Percentiles rank a stretch among this genome's conserved stretches.
These are phyloP conservation scores for Eurypyga helias DNA, from an alignment of 2,113 vertebrate genomes.

Conservation along the genomic window DNA sequence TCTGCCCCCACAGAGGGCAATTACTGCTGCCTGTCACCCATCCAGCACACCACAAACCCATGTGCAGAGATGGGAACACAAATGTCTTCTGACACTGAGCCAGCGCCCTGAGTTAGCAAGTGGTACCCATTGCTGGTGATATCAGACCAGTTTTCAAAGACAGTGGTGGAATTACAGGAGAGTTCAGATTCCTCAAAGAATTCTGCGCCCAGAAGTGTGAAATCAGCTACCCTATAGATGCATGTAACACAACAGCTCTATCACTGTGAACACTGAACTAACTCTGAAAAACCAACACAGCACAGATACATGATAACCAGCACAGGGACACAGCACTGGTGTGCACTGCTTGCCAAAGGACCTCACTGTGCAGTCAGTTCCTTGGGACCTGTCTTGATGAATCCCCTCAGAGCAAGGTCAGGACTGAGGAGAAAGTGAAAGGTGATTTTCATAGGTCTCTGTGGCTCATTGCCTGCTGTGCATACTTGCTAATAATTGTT, in stretches of 20 bases:
- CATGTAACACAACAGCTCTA: neutral
- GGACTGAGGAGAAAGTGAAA: neutral
- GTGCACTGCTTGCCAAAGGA: neutral
- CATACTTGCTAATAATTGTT: neutral
- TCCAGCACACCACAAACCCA: neutral
- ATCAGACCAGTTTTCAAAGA: neutral
- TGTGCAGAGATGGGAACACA: neutral
- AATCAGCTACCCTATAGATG: neutral
- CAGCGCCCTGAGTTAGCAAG: neutral
- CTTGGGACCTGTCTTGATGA: neutral
- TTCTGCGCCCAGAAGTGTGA: neutral
- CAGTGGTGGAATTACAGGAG: neutral
- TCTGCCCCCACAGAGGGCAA: neutral
- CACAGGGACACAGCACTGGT: accelerated
- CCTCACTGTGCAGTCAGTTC: neutral
- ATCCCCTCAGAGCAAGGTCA: neutral
- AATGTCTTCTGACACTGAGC: neutral
- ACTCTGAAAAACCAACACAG: neutral
- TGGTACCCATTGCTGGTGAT: neutral
- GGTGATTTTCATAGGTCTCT: neutral
- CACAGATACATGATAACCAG: neutral
- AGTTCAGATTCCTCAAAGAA: neutral
- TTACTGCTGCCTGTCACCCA: neutral
- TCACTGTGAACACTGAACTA: neutral
- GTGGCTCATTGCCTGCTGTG: neutral